phyloP scores from a whole-genome alignment of 1,140 invertebrate species.

The Drosophila tsacasi region DNA sequence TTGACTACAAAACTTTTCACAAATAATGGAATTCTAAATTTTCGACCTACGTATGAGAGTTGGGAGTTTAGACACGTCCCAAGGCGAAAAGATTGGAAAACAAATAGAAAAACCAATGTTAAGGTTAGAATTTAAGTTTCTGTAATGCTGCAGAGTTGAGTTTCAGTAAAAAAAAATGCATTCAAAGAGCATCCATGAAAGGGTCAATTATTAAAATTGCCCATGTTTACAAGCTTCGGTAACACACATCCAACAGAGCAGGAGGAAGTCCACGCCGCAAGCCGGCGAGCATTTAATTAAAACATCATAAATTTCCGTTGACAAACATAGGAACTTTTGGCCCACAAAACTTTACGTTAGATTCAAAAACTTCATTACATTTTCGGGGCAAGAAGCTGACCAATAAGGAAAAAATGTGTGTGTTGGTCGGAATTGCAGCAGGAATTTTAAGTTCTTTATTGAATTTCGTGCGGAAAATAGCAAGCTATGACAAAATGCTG shows the following conservation, averaged over 20 bases:
- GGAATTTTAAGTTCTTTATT: constrained; percentile 61
- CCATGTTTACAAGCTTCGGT: background rate
- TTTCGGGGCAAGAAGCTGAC: constrained; percentile 11
- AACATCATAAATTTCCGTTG: constrained; percentile 20
- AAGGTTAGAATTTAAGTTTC: background rate
- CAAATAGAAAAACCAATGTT: constrained; percentile 12
- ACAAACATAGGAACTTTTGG: constrained; percentile 24
- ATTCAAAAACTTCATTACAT: constrained; percentile 10
- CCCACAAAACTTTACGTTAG: constrained; percentile 16
- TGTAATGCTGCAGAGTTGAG: background rate
- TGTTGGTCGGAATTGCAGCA: constrained; percentile 6
- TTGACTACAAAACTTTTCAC: constrained; percentile 22
- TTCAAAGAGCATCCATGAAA: background rate
- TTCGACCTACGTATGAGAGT: background rate
- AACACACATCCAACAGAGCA: background rate
- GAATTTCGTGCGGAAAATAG: constrained; percentile 67
- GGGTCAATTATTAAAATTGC: constrained; percentile 3
- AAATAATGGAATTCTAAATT: constrained; percentile 42
- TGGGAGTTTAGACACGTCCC: constrained; percentile 30
- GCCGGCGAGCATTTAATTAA: constrained; percentile 10
- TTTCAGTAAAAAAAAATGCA: background rate
- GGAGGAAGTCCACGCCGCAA: background rate
- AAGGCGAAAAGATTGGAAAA: constrained; percentile 5
- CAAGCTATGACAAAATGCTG: constrained; percentile 54
- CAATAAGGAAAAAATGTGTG: constrained; percentile 20